A percentile compares a stretch with the other conserved stretches of the same genome.
These are phyloP conservation scores for Acronicta leporina DNA, from an alignment of 2,888 invertebrate species.

Conservation along the genomic window DNA sequence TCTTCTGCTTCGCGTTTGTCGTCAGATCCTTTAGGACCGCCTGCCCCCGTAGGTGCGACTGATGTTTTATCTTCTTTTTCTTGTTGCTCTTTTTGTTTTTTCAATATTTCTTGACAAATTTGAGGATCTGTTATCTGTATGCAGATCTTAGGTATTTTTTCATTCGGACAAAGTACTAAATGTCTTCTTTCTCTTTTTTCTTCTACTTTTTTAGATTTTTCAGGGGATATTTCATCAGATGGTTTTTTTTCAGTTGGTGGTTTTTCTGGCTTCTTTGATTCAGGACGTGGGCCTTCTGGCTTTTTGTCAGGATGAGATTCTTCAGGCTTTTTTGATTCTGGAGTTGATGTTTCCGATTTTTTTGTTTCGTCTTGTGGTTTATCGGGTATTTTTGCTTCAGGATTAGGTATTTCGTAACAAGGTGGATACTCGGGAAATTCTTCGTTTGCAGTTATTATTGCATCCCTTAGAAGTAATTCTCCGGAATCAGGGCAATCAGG, in stretches of 20 bases:
- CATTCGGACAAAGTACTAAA: slow-evolving; percentile 7
- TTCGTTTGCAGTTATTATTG: slow-evolving; percentile 50
- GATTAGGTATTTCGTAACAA: slow-evolving; percentile 33
- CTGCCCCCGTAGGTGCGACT: not conserved
- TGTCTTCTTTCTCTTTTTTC: not conserved
- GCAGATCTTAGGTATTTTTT: slow-evolving; percentile 9
- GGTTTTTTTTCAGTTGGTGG: not conserved
- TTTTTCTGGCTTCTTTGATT: not conserved
- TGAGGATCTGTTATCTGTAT: slow-evolving; percentile 12
- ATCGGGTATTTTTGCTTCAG: slow-evolving; percentile 2
- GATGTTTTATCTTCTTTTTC: not conserved
- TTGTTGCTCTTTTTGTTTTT: not conserved
- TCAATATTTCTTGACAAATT: not conserved
- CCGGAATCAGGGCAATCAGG: slow-evolving; percentile 55
- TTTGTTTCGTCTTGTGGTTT: not conserved
- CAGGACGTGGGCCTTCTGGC: not conserved
- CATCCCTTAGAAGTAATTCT: slow-evolving; percentile 57
- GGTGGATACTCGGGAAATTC: slow-evolving; percentile 62
- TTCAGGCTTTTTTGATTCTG: not conserved
- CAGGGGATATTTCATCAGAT: not conserved
- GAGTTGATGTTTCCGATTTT: not conserved
- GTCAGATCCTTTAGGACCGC: not conserved
- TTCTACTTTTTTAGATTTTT: not conserved
- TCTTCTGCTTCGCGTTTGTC: not conserved
- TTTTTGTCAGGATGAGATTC: not conserved